phyloP scores from a whole-genome alignment of 2,113 vertebrate species.

The Thinocorus orbignyianus region DNA sequence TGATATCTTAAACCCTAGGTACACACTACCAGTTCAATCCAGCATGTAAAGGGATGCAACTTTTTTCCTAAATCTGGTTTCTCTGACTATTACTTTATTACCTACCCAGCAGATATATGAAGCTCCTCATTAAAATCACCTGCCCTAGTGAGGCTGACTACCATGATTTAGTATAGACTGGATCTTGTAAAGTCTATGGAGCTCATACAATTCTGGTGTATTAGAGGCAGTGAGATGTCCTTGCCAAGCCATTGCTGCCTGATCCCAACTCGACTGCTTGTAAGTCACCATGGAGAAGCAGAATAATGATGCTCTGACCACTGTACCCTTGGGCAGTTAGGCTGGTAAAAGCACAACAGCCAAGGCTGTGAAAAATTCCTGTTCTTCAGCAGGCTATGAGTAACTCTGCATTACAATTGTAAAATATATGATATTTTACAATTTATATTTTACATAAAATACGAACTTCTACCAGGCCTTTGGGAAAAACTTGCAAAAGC shows the following conservation, averaged over 20 bases:
- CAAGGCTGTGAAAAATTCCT: conserved; percentile 9
- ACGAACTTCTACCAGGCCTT: conserved; percentile 8
- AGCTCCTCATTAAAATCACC: background rate
- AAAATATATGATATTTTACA: conserved; percentile 21
- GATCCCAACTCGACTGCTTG: background rate
- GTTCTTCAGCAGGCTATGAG: background rate
- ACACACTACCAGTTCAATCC: background rate
- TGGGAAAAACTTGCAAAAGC: conserved; percentile 5
- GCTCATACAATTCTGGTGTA: background rate
- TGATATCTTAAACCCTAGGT: background rate
- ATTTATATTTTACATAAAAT: conserved; percentile 47
- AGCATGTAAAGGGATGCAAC: background rate
- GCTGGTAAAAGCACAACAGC: background rate
- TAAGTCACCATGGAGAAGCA: background rate
- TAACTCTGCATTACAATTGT: conserved; percentile 7
- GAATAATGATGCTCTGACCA: background rate
- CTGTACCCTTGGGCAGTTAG: conserved; percentile 27
- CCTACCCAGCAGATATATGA: background rate
- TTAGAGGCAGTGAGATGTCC: background rate
- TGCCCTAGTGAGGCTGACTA: background rate
- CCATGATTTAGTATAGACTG: background rate
- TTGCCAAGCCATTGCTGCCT: background rate
- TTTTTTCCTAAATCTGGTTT: background rate
- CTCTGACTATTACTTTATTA: background rate
- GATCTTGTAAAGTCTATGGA: background rate